Base-by-base conservation (phyloP, 1,140 invertebrate genomes). In the Coelopa frigida region DNA sequence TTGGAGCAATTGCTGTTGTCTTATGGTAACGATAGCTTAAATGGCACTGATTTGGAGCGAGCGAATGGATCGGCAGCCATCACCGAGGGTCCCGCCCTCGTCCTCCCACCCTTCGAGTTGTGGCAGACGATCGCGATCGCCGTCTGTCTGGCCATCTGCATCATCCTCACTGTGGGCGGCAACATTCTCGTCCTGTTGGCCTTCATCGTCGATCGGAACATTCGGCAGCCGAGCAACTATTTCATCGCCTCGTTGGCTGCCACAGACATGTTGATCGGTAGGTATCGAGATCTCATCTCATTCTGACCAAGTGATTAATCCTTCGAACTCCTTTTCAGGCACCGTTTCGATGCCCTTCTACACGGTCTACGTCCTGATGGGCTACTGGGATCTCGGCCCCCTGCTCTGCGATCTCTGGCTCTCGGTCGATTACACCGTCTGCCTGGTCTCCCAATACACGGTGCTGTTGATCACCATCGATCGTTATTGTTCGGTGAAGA, bases 381-480 rank as follows among this genome's bases (percentile, higher is more conserved):
- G 93, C 17, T 88, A 92, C 60, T 99, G 97, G 97, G 87, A 96
- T 61, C 78, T 99, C 38, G 95, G 96, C 14, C 86, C 91, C 10
- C 79, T 98, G 44, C 75, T 98, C 0, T 99, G 97, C 70, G 96
- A 99, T 72, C 75, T 99, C 24, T 99, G 97, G 97, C 54, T 99
- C 1, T 96, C 95, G 1, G 89, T 98, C 15, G 97, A 99, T 73
- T 99, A 98, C 72, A 98, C 95, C 5, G 95, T 98, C 2, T 99
- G 97, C 66, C 76, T 99, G 17, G 94, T 98, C 4, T 98, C 95
- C 3, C 97, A 99, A 70, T 99, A 99, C 70, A 99, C 97, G 0
- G 97, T 99, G 3, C 81, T 99, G 21, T 78, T 98, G 37, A 99
- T 99, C 54, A 99, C 97, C 11, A 91, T 98, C 40, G 97, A 99